Base-by-base conservation (phyloP, 2,797 vertebrate genomes). In the Champsocephalus esox region DNA sequence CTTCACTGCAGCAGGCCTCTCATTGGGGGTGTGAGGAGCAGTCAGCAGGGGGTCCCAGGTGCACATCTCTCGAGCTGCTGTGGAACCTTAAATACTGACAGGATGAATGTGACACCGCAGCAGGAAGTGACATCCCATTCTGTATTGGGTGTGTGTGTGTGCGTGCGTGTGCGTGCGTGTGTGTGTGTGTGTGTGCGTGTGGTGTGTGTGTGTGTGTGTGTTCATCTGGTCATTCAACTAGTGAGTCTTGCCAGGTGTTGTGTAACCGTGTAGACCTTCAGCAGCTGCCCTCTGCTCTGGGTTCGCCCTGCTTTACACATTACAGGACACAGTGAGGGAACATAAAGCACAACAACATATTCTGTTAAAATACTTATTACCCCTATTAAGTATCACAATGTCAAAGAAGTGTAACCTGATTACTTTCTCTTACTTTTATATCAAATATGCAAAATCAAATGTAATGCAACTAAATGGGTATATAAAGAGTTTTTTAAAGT, bases 151-250 rank as follows among this genome's bases (percentile, higher is more conserved):
- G n/a, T 28, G 24, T 55, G 45, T 3, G 60, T 63, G 46, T 50
- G 21, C 58, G 28, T 58, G 19, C 19, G 19, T 1, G 19, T 19
- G 19, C 1, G 19, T 19, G 19, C 19, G 56, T 19, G 44, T 48
- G 60, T 12, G 19, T 60, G 56, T 71, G 68, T 83, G 81, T 81
- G 82, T 28, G 56, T 19, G 44, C 48, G 60, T 14, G 19, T 60
- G 56, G 21, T 68, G 28, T 58, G 56, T 19, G 44, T 55, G 60
- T 14, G 19, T 60, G 56, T 71, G 68, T 83, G 81, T 81, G 82
- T 28, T 79, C 87, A 87, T 46, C 70, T 81, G 89, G 85, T 90
- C 84, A 38, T 84, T 86, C 88, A 87, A 82, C 89, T 16, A 74
- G 61, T 13, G 50, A 75, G 43, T 45, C 50, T 21, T 51, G 38